Base-by-base conservation (phyloP, 1,140 invertebrate genomes). In the Helicoverpa zea region DNA sequence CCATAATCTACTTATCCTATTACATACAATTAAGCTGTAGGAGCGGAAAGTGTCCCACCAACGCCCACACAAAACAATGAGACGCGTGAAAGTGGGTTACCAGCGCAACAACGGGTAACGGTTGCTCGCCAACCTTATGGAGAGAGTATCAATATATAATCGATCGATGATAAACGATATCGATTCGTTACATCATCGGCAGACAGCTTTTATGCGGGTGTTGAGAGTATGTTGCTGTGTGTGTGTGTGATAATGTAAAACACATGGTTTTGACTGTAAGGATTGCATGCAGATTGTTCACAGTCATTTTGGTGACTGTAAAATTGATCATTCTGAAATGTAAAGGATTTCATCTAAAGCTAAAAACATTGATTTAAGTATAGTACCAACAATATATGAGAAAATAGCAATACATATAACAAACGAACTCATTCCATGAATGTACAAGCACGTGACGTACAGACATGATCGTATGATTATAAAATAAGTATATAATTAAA, bases 91-190 rank as follows among this genome's bases (percentile, higher is more conserved):
- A 70, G 66, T 70, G 49, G 66, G 66, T 54, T 70, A 70, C 12
- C 49, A 49, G 66, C 18, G 29, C 66, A 70, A 70, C 66, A 29
- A 23, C 66, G 49, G 49, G 23, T 52, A 70, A 51, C 47, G 47
- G 43, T 64, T 18, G 43, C 23, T 52, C 49, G 66, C n/a, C 35
- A 66, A 66, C 63, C 11, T 66, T 43, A 43, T 47, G 23, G 13
- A 49, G 63, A 66, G 63, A 66, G 3, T 13, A 66, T 70, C 66
- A 49, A 70, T 70, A 52, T 23, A 70, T 70, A 30, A 70, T 70
- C 66, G 66, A 68, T 68, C 47, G 47, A 23, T 68, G 16, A 70
- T 52, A 70, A 66, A 70, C 52, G 47, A 14, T 51, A 70, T 52
- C 49, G 66, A 70, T 70, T 23, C 52, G 18, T 51, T 52, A 52